Evolutionary conservation across 2,888 invertebrate species (phyloP), one percentile per base, ranked within the genome.

Genomic region (Endotricha flammealis): DNA sequence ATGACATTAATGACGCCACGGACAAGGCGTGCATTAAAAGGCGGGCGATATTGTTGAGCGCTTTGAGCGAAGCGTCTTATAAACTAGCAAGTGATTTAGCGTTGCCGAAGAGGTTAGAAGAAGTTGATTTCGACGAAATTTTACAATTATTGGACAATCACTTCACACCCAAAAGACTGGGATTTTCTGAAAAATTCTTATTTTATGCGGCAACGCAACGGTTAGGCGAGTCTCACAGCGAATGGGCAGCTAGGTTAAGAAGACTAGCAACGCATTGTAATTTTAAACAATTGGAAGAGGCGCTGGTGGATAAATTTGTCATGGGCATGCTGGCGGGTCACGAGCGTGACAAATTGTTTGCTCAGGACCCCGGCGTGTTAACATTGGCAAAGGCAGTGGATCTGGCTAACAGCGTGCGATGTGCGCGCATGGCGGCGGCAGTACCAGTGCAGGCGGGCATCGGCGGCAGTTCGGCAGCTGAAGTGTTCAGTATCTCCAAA

Each of bases 311-410:
- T 32, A 38, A 38, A 3, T 57, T 54, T 24, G 31, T 51, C 4
- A 47, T 54, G 42, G 51, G 50, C 22, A 49, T 52, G 54, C 20
- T 24, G 11, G 29, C 45, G 1, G 49, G 50, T 41, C 12, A 4
- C n/a, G 50, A 52, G 32, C 44, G 49, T 0, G 52, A 54, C 12
- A 49, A 49, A 12, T 30, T 51, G n/a, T 54, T 52, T 23, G 39
- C 32, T 8, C 45, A 41, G 30, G 39, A 46, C n/a, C 34, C 34
- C 36, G 17, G n/a, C 14, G 44, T 39, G 12, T 32, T 52, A 17
- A 46, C 46, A 1, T 23, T 50, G 4, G 33, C 38, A n/a, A 51
- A 50, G 17, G 47, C 51, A 10, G 10, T 51, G 8, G 44, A 48
- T 1, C 13, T 47, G 22, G 49, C 51, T 2, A 44, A 46, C n/a